Evolutionary conservation across 2,113 vertebrate species (phyloP), one percentile per base, ranked within the genome.

Genomic region (Potamarius usumacintae): DNA sequence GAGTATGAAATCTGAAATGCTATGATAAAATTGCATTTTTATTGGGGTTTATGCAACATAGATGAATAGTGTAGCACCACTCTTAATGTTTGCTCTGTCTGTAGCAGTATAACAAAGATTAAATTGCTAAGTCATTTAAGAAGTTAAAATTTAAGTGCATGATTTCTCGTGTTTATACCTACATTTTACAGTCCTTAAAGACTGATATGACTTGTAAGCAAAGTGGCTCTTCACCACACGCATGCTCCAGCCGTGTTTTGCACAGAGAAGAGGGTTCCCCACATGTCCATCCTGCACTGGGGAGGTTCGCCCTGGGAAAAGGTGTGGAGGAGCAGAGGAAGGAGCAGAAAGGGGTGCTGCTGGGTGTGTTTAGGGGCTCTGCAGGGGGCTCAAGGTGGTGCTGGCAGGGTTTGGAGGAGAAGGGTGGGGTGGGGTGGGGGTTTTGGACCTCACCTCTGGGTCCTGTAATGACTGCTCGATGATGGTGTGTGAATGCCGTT

Each of bases 401-500:
- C 67, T 77, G 63, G 88, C 86, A 88, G 60, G 84, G 63, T 90
- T 87, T 89, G 92, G 91, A n/a, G 83, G 69, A 80, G 82, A 57
- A 85, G 87, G 52, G 14, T 25, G 53, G 12, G 48, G 52, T 14
- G 77, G n/a, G 27, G 55, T 87, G 89, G 92, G 91, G 90, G 88
- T 57, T 67, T 72, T 85, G 84, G 92, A 92, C 96, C 97, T 98
- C 97, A 99, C 97, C 98, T 99, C 97, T 97, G 95, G 97, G 97
- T 96, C 96, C 97, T 93, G 97, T 98, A 94, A 98, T 99, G 97
- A 98, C 97, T 91, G 98, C 97, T 94, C 97, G 96, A 96, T 99
- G 97, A 93, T 98, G 97, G 95, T 98, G 97, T 94, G 97, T 97
- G 95, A 98, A 98, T 91, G 97, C 97, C 89, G 96, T 97, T 96